These are phyloP conservation scores for Cylindroiulus punctatus DNA, from an alignment of 2,888 invertebrate species.

Conservation along the genomic window DNA sequence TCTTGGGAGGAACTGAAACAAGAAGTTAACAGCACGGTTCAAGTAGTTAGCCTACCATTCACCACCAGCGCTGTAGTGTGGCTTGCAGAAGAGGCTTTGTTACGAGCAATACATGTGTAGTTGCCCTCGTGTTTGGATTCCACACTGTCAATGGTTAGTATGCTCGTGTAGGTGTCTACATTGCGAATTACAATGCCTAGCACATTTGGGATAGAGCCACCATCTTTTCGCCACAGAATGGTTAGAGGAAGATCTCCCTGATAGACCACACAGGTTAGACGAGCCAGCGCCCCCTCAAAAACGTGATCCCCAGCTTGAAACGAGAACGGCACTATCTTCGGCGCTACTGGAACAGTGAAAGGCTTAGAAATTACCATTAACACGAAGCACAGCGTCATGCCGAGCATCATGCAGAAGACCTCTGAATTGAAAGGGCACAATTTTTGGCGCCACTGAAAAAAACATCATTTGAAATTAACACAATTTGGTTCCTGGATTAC, in stretches of 20 bases:
- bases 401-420: slow-evolving; percentile 83
- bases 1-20: slow-evolving; percentile 56
- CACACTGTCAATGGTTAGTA: slow-evolving; percentile 55
- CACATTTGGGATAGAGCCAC: slow-evolving; percentile 7
- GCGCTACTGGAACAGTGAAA: slow-evolving; percentile 56
- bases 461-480: slow-evolving; percentile 46
- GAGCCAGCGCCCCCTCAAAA: slow-evolving; percentile 56
- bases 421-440: slow-evolving; percentile 86
- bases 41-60: slow-evolving; percentile 55
- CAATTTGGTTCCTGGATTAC: slow-evolving; percentile 60
- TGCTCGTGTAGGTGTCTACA: slow-evolving; percentile 56
- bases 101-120: slow-evolving; percentile 58
- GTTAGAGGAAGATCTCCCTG: slow-evolving; percentile 57
- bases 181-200: slow-evolving; percentile 58
- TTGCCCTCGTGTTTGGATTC: slow-evolving; percentile 51
- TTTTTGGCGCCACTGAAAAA: slow-evolving; percentile 77
- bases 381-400: slow-evolving; percentile 81
- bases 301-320: slow-evolving; percentile 57
- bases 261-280: slow-evolving; percentile 56
- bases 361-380: slow-evolving; percentile 76
- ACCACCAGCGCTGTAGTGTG: slow-evolving; percentile 55
- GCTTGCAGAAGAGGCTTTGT: slow-evolving; percentile 59
- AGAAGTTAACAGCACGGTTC: slow-evolving; percentile 49
- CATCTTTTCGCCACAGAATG: slow-evolving; percentile 55
- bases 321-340: slow-evolving; percentile 57